Evolutionary conservation across 2,888 invertebrate genomes (phyloP).

Genomic region (Drepanosiphum platanoidis): DNA sequence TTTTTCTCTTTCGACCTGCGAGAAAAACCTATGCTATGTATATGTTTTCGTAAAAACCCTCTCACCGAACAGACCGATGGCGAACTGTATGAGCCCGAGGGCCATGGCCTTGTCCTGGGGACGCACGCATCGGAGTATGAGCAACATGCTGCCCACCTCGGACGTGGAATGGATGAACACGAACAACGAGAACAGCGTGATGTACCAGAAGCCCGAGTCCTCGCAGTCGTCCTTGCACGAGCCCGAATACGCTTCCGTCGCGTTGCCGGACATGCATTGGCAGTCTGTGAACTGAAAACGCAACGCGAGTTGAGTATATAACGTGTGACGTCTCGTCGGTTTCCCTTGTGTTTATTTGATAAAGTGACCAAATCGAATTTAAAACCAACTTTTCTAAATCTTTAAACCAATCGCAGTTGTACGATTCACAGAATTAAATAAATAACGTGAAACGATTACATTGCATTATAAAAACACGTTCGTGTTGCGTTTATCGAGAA

Average conservation of each 20-base stretch:
- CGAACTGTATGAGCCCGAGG: slow-evolving; percentile 91
- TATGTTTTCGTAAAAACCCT: too few relatives aligned
- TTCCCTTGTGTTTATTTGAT: too few relatives aligned
- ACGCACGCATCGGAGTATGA: slow-evolving; percentile 90
- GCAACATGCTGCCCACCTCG: slow-evolving; percentile 89
- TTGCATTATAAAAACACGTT: too few relatives aligned
- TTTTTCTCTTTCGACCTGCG: too few relatives aligned
- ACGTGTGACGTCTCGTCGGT: too few relatives aligned
- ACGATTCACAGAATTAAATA: too few relatives aligned
- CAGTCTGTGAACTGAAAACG: slow-evolving; percentile 70
- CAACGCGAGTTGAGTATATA: slow-evolving; percentile 18
- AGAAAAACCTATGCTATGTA: too few relatives aligned
- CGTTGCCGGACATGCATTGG: slow-evolving; percentile 67
- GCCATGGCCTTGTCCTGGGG: slow-evolving; percentile 95
- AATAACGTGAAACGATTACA: too few relatives aligned
- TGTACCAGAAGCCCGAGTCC: slow-evolving; percentile 80
- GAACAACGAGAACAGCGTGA: slow-evolving; percentile 83
- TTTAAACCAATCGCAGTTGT: too few relatives aligned
- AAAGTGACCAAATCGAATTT: too few relatives aligned
- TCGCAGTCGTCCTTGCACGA: slow-evolving; percentile 83
- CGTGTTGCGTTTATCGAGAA: too few relatives aligned
- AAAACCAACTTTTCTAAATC: too few relatives aligned
- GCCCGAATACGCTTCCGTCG: slow-evolving; percentile 74
- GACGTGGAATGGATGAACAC: slow-evolving; percentile 93
- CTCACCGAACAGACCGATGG: slow-evolving; percentile 86